Conservation (phyloP, 1,140 invertebrate species). For the Bombus waltoni region DNA sequence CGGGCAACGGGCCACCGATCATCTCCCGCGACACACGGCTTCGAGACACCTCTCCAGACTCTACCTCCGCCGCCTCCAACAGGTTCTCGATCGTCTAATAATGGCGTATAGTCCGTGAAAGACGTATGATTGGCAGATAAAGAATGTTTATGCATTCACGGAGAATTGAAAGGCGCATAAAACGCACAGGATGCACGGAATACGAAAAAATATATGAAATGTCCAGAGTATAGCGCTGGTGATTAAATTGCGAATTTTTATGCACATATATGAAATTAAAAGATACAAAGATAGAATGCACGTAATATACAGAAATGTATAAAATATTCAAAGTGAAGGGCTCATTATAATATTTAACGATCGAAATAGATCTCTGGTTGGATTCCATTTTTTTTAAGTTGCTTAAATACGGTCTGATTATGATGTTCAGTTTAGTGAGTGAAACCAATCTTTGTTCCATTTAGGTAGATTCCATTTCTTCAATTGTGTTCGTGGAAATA, state of each 20-base stretch:
- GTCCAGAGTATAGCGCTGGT: neutral
- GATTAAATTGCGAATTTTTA: too few relatives aligned
- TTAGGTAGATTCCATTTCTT: too few relatives aligned
- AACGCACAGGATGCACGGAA: neutral
- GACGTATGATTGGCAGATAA: neutral
- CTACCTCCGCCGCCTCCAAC: neutral
- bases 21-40: conserved; percentile 17
- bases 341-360: neutral
- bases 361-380: neutral
- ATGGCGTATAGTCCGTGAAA: too few relatives aligned
- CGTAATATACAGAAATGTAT: neutral
- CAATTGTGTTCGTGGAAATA: too few relatives aligned
- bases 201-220: neutral
- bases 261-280: too few relatives aligned
- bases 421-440: too few relatives aligned
- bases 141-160: too few relatives aligned
- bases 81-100: neutral
- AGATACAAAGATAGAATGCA: neutral
- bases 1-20: conserved; percentile 39
- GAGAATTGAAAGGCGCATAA: too few relatives aligned
- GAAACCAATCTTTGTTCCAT: too few relatives aligned
- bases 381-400: too few relatives aligned
- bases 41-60: conserved; percentile 3
- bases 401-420: too few relatives aligned
- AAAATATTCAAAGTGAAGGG: neutral